Evolutionary conservation across 2,113 vertebrate species (phyloP).

Genomic region (Pygoscelis antarcticus): DNA sequence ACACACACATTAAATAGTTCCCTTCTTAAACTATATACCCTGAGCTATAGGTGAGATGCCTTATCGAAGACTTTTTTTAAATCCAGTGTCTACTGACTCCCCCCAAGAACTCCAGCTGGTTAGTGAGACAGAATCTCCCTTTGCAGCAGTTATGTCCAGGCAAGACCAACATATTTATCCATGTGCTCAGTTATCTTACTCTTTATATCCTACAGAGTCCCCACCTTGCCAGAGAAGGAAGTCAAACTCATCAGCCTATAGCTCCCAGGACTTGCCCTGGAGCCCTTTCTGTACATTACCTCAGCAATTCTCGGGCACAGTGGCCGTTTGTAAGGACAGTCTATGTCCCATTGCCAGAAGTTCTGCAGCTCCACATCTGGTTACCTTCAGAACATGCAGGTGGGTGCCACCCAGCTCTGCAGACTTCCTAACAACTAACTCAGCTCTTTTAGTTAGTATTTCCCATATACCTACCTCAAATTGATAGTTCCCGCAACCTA

Average conservation of each 20-base stretch:
- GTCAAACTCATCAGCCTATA: not conserved
- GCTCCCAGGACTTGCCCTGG: not conserved
- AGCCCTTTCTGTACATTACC: not conserved
- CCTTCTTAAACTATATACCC: not conserved
- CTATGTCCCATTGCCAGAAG: not conserved
- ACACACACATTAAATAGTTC: not conserved
- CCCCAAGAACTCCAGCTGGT: not conserved
- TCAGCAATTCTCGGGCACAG: not conserved
- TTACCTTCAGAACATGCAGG: not conserved
- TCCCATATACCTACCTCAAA: not conserved
- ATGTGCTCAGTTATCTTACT: not conserved
- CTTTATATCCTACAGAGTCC: not conserved
- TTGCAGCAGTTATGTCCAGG: not conserved
- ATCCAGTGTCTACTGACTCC: not conserved
- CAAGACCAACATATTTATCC: not conserved
- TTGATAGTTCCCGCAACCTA: not conserved
- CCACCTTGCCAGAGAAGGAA: not conserved
- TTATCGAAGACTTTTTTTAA: not conserved
- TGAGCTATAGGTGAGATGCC: fast-evolving
- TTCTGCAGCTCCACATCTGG: not conserved
- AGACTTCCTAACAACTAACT: not conserved
- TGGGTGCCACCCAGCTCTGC: not conserved
- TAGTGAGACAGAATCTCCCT: not conserved
- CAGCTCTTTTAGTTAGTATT: not conserved
- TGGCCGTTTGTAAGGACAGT: not conserved